Evolutionary conservation across 2,113 vertebrate species (phyloP).

Genomic region (Setophaga kirtlandii): DNA sequence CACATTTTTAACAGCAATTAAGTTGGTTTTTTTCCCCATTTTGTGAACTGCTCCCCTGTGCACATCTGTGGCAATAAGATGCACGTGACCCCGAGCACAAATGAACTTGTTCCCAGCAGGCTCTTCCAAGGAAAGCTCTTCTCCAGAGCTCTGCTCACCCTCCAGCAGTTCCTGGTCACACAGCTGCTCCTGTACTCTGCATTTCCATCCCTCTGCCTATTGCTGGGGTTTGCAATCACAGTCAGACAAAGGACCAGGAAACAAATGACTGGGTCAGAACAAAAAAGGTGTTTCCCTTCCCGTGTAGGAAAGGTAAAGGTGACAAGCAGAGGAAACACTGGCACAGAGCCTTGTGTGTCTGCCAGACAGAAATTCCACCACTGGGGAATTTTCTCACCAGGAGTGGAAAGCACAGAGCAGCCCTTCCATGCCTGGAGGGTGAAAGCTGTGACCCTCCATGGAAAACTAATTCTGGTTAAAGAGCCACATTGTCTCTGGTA

Average conservation of each 20-base stretch:
- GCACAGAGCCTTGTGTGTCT: background rate
- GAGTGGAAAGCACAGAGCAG: background rate
- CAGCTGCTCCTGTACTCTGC: background rate
- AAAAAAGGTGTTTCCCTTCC: background rate
- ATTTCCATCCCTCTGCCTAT: background rate
- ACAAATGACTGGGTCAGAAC: background rate
- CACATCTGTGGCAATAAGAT: background rate
- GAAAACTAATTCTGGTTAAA: background rate
- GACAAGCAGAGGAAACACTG: background rate
- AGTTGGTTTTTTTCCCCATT: background rate
- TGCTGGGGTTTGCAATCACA: background rate
- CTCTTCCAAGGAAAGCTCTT: background rate
- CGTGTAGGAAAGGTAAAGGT: rapidly evolving
- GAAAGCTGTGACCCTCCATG: background rate
- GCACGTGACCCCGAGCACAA: background rate
- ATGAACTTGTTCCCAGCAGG: background rate
- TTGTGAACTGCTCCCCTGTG: background rate
- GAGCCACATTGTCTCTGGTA: background rate
- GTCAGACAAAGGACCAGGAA: background rate
- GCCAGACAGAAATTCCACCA: background rate
- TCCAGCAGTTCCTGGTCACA: background rate
- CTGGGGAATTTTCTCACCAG: background rate
- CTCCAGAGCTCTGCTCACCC: background rate
- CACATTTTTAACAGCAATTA: background rate
- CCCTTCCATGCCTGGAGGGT: background rate